These are phyloP conservation scores for Sinella curviseta DNA, from an alignment of 1,140 invertebrate genomes.

Conservation along the genomic window DNA sequence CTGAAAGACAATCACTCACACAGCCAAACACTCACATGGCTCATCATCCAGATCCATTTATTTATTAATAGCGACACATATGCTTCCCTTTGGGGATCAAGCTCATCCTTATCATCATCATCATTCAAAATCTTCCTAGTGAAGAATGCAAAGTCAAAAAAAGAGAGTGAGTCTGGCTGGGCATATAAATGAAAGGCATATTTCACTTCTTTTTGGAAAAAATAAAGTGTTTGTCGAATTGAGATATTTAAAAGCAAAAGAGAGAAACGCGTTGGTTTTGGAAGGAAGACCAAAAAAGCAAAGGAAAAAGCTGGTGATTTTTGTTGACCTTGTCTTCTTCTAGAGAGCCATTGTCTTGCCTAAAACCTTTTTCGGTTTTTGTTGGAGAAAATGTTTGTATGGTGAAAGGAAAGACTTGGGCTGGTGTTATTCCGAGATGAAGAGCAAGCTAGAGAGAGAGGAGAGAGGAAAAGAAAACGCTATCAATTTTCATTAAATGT, in stretches of 20 bases:
- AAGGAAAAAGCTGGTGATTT: background rate
- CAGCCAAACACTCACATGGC: background rate
- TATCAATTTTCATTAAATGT: conserved; percentile 50
- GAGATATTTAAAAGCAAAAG: no score
- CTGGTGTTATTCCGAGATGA: background rate
- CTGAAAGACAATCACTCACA: background rate
- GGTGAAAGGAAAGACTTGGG: no score
- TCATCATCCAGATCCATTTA: conserved; percentile 21
- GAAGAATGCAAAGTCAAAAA: no score
- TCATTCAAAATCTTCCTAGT: no score
- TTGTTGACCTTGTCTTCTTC: background rate
- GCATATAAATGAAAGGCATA: no score
- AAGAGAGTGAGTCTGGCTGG: no score
- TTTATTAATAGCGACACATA: conserved; percentile 23
- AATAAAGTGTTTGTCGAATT: no score
- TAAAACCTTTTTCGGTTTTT: no score
- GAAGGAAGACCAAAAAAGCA: background rate
- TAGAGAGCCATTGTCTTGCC: no score
- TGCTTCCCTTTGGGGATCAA: background rate
- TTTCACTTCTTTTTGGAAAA: no score
- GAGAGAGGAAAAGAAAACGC: conserved; percentile 40
- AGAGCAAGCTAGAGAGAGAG: background rate
- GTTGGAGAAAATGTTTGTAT: no score
- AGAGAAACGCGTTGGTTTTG: background rate
- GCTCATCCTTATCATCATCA: no score